Conservation (phyloP, 2,113 vertebrate genomes). For the Leiothrix lutea region DNA sequence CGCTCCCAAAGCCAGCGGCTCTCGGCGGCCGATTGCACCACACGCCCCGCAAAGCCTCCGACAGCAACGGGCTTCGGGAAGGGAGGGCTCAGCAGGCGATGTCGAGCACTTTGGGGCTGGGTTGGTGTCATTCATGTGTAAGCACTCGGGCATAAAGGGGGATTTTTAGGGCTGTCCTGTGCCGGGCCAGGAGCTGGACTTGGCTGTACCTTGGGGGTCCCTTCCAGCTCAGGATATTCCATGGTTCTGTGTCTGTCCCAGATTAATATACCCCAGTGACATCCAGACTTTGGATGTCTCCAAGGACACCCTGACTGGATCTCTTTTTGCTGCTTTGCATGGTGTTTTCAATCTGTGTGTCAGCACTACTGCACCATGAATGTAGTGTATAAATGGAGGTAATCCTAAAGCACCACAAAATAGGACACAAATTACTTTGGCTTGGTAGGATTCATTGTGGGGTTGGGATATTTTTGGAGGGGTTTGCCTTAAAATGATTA, state of each 20-base stretch:
- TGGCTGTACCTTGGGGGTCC: not conserved
- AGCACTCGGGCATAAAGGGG: not conserved
- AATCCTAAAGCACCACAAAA: not conserved
- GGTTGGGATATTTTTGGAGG: fast-evolving
- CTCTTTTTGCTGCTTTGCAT: not conserved
- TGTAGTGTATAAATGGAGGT: not conserved
- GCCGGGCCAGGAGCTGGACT: not conserved
- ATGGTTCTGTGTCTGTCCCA: not conserved
- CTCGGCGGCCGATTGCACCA: not conserved
- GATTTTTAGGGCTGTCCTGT: not conserved
- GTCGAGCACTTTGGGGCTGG: not conserved
- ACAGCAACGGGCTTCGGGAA: not conserved
- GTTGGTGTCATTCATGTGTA: not conserved
- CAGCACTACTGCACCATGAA: not conserved
- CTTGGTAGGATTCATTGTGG: not conserved
- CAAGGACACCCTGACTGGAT: not conserved
- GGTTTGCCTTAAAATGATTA: not conserved
- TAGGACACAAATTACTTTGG: not conserved
- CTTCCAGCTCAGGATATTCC: not conserved
- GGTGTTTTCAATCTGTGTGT: not conserved
- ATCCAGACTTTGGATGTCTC: not conserved
- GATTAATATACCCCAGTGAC: not conserved
- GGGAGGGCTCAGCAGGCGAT: not conserved
- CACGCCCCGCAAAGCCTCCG: not conserved
- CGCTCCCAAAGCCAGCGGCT: not conserved